phyloP scores from a whole-genome alignment of 1,140 invertebrate genomes.

The Acromyrmex echinatior region DNA sequence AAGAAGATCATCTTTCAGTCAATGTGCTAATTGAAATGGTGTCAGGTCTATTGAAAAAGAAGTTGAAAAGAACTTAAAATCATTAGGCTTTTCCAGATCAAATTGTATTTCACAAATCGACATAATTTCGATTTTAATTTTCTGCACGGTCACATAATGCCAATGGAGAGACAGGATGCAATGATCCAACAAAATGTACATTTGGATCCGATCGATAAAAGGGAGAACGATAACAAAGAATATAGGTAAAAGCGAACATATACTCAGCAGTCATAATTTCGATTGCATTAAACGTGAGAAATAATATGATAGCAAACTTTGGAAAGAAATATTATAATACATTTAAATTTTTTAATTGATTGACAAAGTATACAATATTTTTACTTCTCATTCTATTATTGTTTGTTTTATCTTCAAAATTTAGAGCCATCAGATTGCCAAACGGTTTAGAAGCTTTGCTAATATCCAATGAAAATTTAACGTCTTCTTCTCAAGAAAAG shows the following conservation, averaged over 20 bases:
- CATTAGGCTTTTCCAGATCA: background rate
- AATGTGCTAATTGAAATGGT: constrained; percentile 70
- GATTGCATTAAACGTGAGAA: background rate
- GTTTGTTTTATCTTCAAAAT: background rate
- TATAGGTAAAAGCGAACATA: constrained; percentile 83
- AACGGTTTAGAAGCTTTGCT: constrained; percentile 91
- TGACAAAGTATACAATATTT: too few species aligned
- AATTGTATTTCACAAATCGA: background rate
- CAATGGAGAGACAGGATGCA: background rate
- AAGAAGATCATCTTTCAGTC: too few species aligned
- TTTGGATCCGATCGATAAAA: constrained; percentile 86
- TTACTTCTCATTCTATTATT: background rate
- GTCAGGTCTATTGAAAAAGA: constrained; percentile 58
- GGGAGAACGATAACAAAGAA: constrained; percentile 88
- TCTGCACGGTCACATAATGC: background rate
- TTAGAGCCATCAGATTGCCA: constrained; percentile 88
- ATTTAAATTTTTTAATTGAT: background rate
- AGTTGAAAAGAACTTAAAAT: constrained; percentile 65
- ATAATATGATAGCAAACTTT: background rate
- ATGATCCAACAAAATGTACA: constrained; percentile 61
- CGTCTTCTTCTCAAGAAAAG: constrained; percentile 80
- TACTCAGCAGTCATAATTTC: too few species aligned
- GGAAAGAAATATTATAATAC: too few species aligned
- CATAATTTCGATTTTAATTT: constrained; percentile 1
- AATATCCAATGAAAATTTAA: constrained; percentile 87